Evolutionary conservation across 2,888 invertebrate genomes (phyloP).

Genomic region (Morpho achilles): DNA sequence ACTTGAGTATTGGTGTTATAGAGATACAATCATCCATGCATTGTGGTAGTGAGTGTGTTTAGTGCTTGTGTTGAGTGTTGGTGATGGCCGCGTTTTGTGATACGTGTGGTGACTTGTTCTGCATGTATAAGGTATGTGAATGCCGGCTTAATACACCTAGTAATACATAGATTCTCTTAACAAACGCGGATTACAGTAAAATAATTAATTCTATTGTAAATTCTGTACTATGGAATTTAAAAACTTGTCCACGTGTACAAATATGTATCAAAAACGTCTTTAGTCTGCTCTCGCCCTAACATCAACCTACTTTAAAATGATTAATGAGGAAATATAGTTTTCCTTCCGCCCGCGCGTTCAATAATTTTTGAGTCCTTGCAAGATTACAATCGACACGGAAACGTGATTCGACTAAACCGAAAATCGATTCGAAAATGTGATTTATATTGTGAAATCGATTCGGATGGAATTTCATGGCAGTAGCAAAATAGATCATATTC

Average conservation of each 20-base stretch:
- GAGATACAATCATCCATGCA: no score
- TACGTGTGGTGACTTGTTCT: no score
- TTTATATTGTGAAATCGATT: constrained; percentile 14
- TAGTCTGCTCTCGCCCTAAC: not conserved
- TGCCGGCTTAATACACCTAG: no score
- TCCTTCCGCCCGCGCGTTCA: constrained; percentile 9
- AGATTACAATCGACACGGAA: constrained; percentile 20
- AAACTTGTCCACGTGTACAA: not conserved
- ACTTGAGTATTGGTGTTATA: no score
- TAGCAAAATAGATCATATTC: not conserved
- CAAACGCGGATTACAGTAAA: no score
- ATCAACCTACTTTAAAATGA: constrained; percentile 2
- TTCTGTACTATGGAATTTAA: no score
- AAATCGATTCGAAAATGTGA: constrained; percentile 19
- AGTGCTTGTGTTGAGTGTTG: no score
- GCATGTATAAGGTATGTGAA: no score
- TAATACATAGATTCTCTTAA: no score
- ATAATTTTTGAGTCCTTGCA: constrained; percentile 23
- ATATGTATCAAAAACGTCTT: not conserved
- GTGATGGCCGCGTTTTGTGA: no score
- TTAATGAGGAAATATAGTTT: constrained; percentile 17
- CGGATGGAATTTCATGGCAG: constrained; percentile 2
- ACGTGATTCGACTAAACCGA: constrained; percentile 20
- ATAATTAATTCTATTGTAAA: no score
- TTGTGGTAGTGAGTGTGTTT: no score